These are phyloP conservation scores for Rhynchopsitta pachyrhyncha DNA, from an alignment of 2,113 vertebrate genomes.

Conservation along the genomic window DNA sequence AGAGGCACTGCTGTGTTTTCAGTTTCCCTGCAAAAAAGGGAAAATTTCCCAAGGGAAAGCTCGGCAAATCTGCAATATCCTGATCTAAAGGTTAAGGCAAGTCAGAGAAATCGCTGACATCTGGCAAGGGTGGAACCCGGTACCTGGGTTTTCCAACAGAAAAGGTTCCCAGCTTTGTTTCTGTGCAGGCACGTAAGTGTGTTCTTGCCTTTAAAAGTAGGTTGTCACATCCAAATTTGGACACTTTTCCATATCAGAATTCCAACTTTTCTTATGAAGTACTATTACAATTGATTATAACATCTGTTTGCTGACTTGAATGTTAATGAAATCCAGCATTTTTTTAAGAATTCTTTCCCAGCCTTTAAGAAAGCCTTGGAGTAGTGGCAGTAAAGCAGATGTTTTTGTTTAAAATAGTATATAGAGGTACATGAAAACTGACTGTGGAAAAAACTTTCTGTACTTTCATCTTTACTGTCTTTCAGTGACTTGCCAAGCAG, in stretches of 20 bases:
- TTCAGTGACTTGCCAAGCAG: constrained; percentile 3
- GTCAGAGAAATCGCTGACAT: not conserved
- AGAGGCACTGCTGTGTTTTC: not conserved
- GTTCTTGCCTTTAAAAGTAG: not conserved
- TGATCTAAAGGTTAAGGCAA: not conserved
- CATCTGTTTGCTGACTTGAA: constrained; percentile 25
- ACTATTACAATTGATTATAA: not conserved
- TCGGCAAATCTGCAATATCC: not conserved
- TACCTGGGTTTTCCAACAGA: not conserved
- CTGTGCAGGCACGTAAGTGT: not conserved
- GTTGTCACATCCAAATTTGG: not conserved
- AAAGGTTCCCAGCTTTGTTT: not conserved
- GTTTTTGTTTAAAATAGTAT: constrained; percentile 42
- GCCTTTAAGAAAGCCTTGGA: not conserved
- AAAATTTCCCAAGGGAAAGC: not conserved
- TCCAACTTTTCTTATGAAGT: not conserved
- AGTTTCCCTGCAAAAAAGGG: not conserved
- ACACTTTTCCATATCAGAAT: not conserved
- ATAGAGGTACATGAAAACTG: not conserved
- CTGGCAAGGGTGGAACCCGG: not conserved
- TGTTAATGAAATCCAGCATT: not conserved
- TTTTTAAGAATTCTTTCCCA: not conserved
- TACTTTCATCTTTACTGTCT: constrained; percentile 31
- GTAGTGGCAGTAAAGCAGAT: constrained; percentile 9
- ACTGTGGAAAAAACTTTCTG: not conserved